Conservation (phyloP, 92 coral and sea anemone species). For the Scolanthus callimorphus region DNA sequence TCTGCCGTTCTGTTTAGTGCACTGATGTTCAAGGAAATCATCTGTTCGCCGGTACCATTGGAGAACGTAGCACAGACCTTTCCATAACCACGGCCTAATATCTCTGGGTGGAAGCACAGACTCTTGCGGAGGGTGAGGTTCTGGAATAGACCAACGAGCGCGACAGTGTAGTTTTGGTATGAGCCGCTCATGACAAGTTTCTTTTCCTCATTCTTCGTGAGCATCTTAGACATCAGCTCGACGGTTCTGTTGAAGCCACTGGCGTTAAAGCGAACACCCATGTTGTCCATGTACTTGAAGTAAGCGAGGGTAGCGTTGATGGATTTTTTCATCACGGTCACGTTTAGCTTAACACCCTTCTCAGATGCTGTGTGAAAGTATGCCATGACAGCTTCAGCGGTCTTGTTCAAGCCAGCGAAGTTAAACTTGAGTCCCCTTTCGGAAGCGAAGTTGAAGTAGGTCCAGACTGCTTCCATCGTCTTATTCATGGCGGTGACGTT, state of each 20-base stretch:
- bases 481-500: constrained; percentile 55
- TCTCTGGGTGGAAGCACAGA: constrained; percentile 57
- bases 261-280: constrained; percentile 65
- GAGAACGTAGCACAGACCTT: constrained; percentile 51
- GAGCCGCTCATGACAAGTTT: constrained; percentile 55
- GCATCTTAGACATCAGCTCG: constrained; percentile 44
- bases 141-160: constrained; percentile 57
- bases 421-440: constrained; percentile 60
- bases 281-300: constrained; percentile 43
- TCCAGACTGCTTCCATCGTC: constrained; percentile 53
- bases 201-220: constrained; percentile 40
- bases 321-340: constrained; percentile 55
- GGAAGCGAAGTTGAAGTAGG: constrained; percentile 34
- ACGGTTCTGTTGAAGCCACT: constrained; percentile 56
- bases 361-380: constrained; percentile 35
- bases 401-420: constrained; percentile 50
- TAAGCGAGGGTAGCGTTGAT: constrained; percentile 52
- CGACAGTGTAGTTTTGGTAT: constrained; percentile 71
- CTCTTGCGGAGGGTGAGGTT: constrained; percentile 38
- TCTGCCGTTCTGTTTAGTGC: constrained; percentile 62
- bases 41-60: constrained; percentile 58
- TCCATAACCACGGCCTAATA: constrained; percentile 56
- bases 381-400: constrained; percentile 47
- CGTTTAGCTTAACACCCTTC: constrained; percentile 75
- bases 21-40: constrained; percentile 59